Base-by-base conservation (phyloP, 2,113 vertebrate species). In the Origma solitaria region DNA sequence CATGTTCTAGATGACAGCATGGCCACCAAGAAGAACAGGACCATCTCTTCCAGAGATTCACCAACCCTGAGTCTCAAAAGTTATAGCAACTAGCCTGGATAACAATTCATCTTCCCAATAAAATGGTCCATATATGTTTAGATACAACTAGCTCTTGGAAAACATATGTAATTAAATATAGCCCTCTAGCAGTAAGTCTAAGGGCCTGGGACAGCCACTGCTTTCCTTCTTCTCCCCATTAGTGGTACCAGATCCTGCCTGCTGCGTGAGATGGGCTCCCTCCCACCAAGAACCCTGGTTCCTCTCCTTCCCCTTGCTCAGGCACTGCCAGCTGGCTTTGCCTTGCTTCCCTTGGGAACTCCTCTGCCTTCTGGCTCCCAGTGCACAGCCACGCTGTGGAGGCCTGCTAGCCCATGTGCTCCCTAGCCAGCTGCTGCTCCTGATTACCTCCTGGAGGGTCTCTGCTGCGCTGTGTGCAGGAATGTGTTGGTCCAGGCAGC, bases 331-430 rank as follows among this genome's bases (percentile, higher is more conserved):
- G 11, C 42, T 81, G 56, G 13, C 30, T 71, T 60, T 87, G 47
- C n/a, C n/a, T 37, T 45, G 13, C 57, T 72, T 83, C 58, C 45
- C 18, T 5, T 17, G 10, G 35, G 54, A 22, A 6, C 30, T 17
- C 47, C 35, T 65, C 15, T 85, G 18, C 47, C 51, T 69, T 61
- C 40, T n/a, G 35, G 69, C 51, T 61, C 31, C 19, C 60, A 4
- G 6, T 21, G 35, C 38, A 11, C 50, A 78, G 42, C 83, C 37
- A 28, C 33, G 38, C 33, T 10, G 1, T 1, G 2, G 27, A 30
- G 17, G 11, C 27, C 49, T 76, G 42, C 47, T 25, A 45, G 51
- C 27, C 82, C 20, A 9, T 0, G 0, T 0, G 8, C 15, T 77
- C 35, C 49, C 17, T 40, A 37, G 64, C 10, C 3, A 3, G 40